Evolutionary conservation across 1,140 invertebrate genomes (phyloP), one percentile per base, ranked within the genome.

Genomic region (Brachionus asplanchnoidis): DNA sequence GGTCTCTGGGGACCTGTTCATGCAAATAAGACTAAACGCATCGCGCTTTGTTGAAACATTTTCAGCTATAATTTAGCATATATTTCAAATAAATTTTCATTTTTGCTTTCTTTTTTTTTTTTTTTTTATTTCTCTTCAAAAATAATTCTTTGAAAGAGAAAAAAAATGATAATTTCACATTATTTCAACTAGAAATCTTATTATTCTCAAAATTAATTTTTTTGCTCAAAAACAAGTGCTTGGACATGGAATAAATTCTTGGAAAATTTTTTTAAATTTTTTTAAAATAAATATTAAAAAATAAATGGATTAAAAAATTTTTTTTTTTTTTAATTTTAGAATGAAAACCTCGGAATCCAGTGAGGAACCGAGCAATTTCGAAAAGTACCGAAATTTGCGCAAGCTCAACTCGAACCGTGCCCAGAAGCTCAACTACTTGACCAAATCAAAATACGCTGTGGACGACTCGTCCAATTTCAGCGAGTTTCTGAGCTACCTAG

Each of bases 151-250:
- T 9, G 40, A 40, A 28, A 26, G 9, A 68, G 28, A 68, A 28
- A 26, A 73, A n/a, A 73, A 73, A 73, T 73, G 68, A 73, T 73
- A 73, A 73, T 73, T 73, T 73, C 53, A 73, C 68, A 73, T 73
- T 73, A 73, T 73, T 73, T 73, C 68, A 44, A 73, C 8, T 40
- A 40, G 36, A 73, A 40, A 17, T 17, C 42, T 40, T 40, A 40
- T 40, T 42, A 40, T 40, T 40, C 28, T 73, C 17, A 8, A 73
- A n/a, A 40, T 56, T 56, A 56, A 44, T 73, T 44, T 73, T 17
- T 36, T 36, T 36, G 26, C 3, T n/a, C 36, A 2, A 1, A 36
- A 73, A 14, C 32, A 68, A 36, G 65, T 68, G 26, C 8, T 7
- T 0, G 32, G 12, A 46, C 44, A 14, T n/a, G 44, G 11, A 36